Conservation (phyloP, 1,140 invertebrate genomes). For the Pinna nobilis region DNA sequence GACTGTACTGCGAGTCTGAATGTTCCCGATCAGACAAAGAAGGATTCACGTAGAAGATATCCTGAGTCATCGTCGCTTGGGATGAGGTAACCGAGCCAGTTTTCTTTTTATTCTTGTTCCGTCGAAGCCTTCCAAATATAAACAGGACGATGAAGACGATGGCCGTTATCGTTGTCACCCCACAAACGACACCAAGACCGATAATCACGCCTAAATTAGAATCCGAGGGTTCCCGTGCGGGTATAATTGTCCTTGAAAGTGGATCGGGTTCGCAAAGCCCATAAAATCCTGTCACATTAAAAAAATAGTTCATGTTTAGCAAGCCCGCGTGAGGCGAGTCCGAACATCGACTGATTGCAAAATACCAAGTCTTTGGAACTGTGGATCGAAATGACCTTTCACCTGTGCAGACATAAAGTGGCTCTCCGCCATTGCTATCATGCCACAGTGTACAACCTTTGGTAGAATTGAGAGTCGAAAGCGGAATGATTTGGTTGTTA, state of each 20-base stretch:
- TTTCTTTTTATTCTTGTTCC: slow-evolving; percentile 58
- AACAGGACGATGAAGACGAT: slow-evolving; percentile 64
- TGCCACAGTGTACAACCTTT: slow-evolving; percentile 61
- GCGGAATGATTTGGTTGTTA: slow-evolving; percentile 68
- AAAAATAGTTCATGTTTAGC: slow-evolving; percentile 65
- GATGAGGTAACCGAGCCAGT: slow-evolving; percentile 67
- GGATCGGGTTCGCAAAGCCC: slow-evolving; percentile 69
- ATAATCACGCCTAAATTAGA: slow-evolving; percentile 46
- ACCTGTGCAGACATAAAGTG: slow-evolving; percentile 62
- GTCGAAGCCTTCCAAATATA: slow-evolving; percentile 52
- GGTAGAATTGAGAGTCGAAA: slow-evolving; percentile 55
- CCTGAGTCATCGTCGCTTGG: slow-evolving; percentile 72
- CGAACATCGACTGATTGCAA: slow-evolving; percentile 62
- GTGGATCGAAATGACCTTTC: slow-evolving; percentile 67
- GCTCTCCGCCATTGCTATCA: slow-evolving; percentile 40
- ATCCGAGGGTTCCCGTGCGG: slow-evolving; percentile 42
- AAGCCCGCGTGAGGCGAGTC: slow-evolving; percentile 20
- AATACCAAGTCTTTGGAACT: slow-evolving; percentile 66
- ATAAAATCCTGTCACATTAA: slow-evolving; percentile 68
- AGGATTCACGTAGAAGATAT: slow-evolving; percentile 71
- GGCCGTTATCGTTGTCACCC: slow-evolving; percentile 60
- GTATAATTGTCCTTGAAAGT: slow-evolving; percentile 56
- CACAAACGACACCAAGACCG: slow-evolving; percentile 63
- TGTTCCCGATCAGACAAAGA: slow-evolving; percentile 67
- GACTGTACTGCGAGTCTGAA: slow-evolving; percentile 56